Evolutionary conservation across 2,797 vertebrate genomes (phyloP).

Genomic region (Sebastolobus alascanus): DNA sequence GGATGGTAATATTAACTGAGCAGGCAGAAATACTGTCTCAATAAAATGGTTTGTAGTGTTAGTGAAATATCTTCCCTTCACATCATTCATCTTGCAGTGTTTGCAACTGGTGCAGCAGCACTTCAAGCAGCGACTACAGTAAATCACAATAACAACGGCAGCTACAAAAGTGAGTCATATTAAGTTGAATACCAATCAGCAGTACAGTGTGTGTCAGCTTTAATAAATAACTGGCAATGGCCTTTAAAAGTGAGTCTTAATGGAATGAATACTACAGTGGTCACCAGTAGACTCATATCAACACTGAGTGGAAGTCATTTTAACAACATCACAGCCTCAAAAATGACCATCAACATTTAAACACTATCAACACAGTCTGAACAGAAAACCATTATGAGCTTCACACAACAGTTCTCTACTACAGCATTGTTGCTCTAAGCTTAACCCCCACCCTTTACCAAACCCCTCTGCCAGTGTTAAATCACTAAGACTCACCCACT

Average conservation of each 20-base stretch:
- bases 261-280: not conserved
- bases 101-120: not conserved
- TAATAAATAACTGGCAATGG: not conserved
- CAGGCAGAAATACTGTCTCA: not conserved
- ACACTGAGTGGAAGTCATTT: not conserved
- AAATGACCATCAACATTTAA: not conserved
- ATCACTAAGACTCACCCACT: conserved; percentile 41
- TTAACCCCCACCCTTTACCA: conserved; percentile 18
- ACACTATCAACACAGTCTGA: not conserved
- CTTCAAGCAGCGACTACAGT: not conserved
- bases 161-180: conserved; percentile 2
- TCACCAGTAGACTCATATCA: not conserved
- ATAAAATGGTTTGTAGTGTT: conserved; percentile 6
- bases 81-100: conserved; percentile 8
- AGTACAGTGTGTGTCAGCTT: conserved; percentile 10
- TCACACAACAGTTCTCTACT: conserved; percentile 8
- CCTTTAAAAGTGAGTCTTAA: not conserved
- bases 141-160: conserved; percentile 8
- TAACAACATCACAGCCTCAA: conserved; percentile 1
- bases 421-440: not conserved
- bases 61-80: not conserved
- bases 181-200: conserved; percentile 14
- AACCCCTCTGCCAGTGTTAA: conserved; percentile 16
- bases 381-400: not conserved
- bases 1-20: not conserved